Conservation (phyloP, 2,113 vertebrate species). For the Nibea albiflora region DNA sequence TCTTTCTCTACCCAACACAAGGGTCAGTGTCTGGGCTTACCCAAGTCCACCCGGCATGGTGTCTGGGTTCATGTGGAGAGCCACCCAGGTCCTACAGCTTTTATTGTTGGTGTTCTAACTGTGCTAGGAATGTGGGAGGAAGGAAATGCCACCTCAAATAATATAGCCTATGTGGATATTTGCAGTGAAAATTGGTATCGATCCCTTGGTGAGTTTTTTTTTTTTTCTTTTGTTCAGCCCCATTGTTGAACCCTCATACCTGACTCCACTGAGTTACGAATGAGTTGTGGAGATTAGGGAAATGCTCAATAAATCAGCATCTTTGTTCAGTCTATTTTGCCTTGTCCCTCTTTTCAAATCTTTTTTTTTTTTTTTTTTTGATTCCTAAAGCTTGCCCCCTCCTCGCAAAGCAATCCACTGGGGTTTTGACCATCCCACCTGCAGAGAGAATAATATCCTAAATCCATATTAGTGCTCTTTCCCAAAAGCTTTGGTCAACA, state of each 20-base stretch:
- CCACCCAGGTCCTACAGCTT: slow-evolving; percentile 26
- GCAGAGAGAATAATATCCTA: slow-evolving; percentile 85
- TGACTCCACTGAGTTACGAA: slow-evolving; percentile 55
- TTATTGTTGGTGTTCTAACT: slow-evolving; percentile 17
- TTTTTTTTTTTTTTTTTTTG: slow-evolving; percentile 35
- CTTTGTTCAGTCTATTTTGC: slow-evolving; percentile 59
- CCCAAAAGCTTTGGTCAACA: slow-evolving; percentile 86
- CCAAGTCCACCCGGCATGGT: slow-evolving; percentile 22
- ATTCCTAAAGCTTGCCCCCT: slow-evolving; percentile 38
- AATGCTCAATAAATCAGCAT: slow-evolving; percentile 59
- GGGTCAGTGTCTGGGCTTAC: slow-evolving; percentile 22
- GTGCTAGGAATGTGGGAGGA: slow-evolving; percentile 30
- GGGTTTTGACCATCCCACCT: slow-evolving; percentile 83
- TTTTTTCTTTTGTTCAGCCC: slow-evolving; percentile 26
- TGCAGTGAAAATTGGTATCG: slow-evolving; percentile 15
- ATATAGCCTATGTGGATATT: slow-evolving; percentile 20
- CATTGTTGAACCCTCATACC: slow-evolving; percentile 49
- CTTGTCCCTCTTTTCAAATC: slow-evolving; percentile 43
- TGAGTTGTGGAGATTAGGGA: slow-evolving; percentile 59
- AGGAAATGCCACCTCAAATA: slow-evolving; percentile 23
- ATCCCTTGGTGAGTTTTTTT: slow-evolving; percentile 28
- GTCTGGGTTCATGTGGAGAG: slow-evolving; percentile 33
- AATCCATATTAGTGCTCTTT: slow-evolving; percentile 86
- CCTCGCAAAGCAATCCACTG: slow-evolving; percentile 72
- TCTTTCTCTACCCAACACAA: slow-evolving; percentile 10